These are phyloP conservation scores for Cyanoramphus novaezelandiae DNA, from an alignment of 2,113 vertebrate genomes.

Conservation along the genomic window DNA sequence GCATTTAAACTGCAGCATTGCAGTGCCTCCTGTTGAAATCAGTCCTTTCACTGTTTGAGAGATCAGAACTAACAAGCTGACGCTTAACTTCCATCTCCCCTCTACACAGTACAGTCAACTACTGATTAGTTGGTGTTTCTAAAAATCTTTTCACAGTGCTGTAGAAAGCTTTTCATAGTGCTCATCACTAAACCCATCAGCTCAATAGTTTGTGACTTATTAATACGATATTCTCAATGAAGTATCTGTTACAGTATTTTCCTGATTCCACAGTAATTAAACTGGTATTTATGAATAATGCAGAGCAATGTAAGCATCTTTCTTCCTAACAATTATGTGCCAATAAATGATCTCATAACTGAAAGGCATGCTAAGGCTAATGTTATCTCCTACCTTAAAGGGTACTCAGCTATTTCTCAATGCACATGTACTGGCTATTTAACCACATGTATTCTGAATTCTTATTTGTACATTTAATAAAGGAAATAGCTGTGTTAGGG, in stretches of 20 bases:
- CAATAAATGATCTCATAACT: neutral
- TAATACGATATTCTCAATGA: neutral
- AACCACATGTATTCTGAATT: neutral
- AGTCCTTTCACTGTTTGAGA: neutral
- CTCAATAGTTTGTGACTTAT: neutral
- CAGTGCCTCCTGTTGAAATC: neutral
- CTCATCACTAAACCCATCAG: neutral
- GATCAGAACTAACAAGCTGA: neutral
- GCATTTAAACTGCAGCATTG: neutral
- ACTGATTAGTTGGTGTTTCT: neutral
- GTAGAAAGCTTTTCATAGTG: neutral
- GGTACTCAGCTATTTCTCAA: neutral
- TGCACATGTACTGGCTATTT: rapidly evolving
- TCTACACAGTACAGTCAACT: neutral
- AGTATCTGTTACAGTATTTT: neutral
- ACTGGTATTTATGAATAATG: neutral
- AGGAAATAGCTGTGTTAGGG: neutral
- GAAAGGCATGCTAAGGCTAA: neutral
- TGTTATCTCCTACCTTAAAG: neutral
- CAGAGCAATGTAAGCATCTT: neutral
- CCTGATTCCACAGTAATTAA: neutral
- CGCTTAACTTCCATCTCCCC: neutral
- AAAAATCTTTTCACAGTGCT: neutral
- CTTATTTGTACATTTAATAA: neutral
- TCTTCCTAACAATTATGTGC: neutral